Evolutionary conservation across 2,888 invertebrate species (phyloP), one percentile per base, ranked within the genome.

Genomic region (Unio pictorum): DNA sequence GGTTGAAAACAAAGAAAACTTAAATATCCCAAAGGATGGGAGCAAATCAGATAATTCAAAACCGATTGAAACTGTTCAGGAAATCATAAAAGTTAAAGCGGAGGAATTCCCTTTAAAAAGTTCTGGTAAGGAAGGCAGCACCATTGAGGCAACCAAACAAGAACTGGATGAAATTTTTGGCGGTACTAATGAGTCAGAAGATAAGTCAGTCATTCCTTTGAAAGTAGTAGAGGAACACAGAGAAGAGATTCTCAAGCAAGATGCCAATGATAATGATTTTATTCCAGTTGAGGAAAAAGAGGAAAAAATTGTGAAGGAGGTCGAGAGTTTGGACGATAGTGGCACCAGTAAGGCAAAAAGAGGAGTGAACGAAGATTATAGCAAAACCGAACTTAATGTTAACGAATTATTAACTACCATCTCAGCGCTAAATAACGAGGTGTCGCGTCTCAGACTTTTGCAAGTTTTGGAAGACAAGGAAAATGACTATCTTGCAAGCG

Each of bases 401-500:
- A 58, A 67, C 26, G 72, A 72, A 54, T 67, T 81, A 54, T 67
- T 77, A n/a, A 72, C 67, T n/a, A 68, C 77, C 63, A 74, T 78
- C 55, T 67, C 68, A 57, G 68, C 67, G 20, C 66, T 81, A 26
- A 74, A 75, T 62, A 69, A 75, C 15, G 73, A 77, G 23, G 69
- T 79, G 7, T 64, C 73, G 4, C 59, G 66, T 54, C 66, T 74
- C 4, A 64, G 77, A 62, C 61, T 77, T 58, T 45, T 73, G 26
- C 73, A 73, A 61, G 68, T 72, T 20, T 55, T 86, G 18, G 83
- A 83, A 66, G 84, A 82, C 66, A 72, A 81, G 55, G 86, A 86
- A 77, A 86, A 84, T 62, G 86, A 86, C 60, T 78, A 74, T 34
- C 73, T 86, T 18, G 82, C 86, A 8, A 79, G 81, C 55, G 84